Percentiles rank a stretch among this genome's conserved stretches.
These are phyloP conservation scores for Eristalinus sepulchralis DNA, from an alignment of 2,888 invertebrate genomes.

Conservation along the genomic window DNA sequence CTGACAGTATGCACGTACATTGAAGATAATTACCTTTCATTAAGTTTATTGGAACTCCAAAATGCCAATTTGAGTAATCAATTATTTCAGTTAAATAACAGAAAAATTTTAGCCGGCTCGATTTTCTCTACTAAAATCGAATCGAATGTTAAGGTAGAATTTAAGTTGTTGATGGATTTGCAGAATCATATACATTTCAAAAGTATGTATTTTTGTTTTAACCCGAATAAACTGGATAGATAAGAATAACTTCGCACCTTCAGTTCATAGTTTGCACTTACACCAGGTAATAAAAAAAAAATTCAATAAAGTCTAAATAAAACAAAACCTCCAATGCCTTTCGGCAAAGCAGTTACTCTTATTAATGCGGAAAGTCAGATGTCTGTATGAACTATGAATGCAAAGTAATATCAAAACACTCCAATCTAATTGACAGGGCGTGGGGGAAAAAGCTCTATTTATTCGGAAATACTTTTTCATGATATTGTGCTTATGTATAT, in stretches of 20 bases:
- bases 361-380: slow-evolving; percentile 6
- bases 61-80: not conserved
- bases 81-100: not conserved
- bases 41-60: not conserved
- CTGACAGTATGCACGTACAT: not conserved
- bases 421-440: not conserved
- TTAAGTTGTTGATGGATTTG: slow-evolving; percentile 14
- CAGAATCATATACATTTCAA: slow-evolving; percentile 6
- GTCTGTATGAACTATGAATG: slow-evolving; percentile 1
- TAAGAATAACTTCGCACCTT: not conserved
- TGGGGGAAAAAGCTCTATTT: slow-evolving; percentile 7
- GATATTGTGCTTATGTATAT: not conserved
- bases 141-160: slow-evolving; percentile 22
- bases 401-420: slow-evolving; percentile 19
- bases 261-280: slow-evolving; percentile 1
- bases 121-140: not conserved
- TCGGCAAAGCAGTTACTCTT: slow-evolving; percentile 21
- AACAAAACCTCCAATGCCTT: slow-evolving; percentile 16
- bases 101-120: not conserved
- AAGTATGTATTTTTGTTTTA: not conserved
- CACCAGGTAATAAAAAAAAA: not conserved
- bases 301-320: not conserved
- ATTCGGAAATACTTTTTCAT: not conserved
- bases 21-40: not conserved
- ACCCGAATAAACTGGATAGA: not conserved